Evolutionary conservation across 2,888 invertebrate species (phyloP).

Genomic region (Lithophane leautieri): DNA sequence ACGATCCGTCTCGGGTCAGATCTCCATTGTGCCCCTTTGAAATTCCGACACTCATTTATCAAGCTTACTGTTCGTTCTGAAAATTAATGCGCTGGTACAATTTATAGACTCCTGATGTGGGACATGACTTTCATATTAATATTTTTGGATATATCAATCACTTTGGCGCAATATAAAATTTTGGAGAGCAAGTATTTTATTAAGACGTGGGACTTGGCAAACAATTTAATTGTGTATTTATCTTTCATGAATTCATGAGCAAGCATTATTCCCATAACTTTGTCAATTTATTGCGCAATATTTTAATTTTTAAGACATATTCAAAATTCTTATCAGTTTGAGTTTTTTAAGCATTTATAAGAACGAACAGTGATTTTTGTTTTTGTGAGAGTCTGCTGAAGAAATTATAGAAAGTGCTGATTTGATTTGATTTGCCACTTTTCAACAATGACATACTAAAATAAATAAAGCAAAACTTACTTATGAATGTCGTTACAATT

Average conservation of each 20-base stretch:
- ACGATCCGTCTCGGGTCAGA: conserved; percentile 84
- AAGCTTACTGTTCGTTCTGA: conserved; percentile 87
- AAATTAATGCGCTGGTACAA: conserved; percentile 83
- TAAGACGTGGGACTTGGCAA: conserved; percentile 9
- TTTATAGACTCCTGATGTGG: conserved; percentile 69
- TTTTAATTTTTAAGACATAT: not conserved
- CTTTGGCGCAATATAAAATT: conserved; percentile 7
- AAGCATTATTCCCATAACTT: not conserved
- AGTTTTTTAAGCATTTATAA: not conserved
- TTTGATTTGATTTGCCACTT: no score
- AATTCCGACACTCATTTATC: conserved; percentile 88
- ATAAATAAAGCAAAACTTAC: no score
- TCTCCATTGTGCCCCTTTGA: conserved; percentile 87
- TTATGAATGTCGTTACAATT: conserved; percentile 22
- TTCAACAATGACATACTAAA: no score
- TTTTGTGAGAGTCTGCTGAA: not conserved
- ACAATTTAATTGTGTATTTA: conserved; percentile 11
- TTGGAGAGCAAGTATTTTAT: conserved; percentile 7
- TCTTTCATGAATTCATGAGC: not conserved
- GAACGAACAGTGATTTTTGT: not conserved
- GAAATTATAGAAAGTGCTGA: not conserved
- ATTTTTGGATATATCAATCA: conserved; percentile 57
- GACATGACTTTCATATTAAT: conserved; percentile 52
- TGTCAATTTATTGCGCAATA: not conserved
- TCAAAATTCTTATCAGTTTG: not conserved